These are phyloP conservation scores for Tauraco erythrolophus DNA, from an alignment of 2,113 vertebrate genomes.

Conservation along the genomic window DNA sequence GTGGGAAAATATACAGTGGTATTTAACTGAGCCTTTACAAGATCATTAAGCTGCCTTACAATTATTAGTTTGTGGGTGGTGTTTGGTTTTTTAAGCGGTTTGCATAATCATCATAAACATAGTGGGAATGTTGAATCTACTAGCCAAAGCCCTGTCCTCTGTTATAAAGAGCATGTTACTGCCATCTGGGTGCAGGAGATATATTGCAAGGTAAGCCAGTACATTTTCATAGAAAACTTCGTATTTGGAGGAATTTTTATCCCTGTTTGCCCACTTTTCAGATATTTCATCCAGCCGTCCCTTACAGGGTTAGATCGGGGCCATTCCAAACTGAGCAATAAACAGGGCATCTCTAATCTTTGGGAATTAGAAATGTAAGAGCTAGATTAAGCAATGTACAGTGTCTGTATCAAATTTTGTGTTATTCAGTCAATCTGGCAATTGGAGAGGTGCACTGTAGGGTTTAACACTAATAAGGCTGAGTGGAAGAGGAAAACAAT, in stretches of 20 bases:
- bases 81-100: not conserved
- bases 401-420: not conserved
- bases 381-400: not conserved
- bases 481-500: not conserved
- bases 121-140: not conserved
- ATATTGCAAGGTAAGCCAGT: not conserved
- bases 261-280: accelerated
- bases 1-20: not conserved
- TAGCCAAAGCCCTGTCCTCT: not conserved
- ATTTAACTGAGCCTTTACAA: not conserved
- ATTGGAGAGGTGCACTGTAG: not conserved
- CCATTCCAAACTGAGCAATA: not conserved
- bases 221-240: not conserved
- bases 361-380: not conserved
- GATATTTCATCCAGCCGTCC: not conserved
- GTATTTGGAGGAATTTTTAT: not conserved
- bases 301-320: not conserved
- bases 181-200: constrained; percentile 31
- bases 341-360: not conserved
- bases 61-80: not conserved
- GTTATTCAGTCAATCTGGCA: not conserved
- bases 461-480: not conserved
- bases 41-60: not conserved
- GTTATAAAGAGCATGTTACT: not conserved
- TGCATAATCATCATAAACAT: not conserved